Percentiles rank a stretch among this genome's conserved stretches.
Conservation (phyloP, 1,140 invertebrate species). For the Microplitis demolitor region DNA sequence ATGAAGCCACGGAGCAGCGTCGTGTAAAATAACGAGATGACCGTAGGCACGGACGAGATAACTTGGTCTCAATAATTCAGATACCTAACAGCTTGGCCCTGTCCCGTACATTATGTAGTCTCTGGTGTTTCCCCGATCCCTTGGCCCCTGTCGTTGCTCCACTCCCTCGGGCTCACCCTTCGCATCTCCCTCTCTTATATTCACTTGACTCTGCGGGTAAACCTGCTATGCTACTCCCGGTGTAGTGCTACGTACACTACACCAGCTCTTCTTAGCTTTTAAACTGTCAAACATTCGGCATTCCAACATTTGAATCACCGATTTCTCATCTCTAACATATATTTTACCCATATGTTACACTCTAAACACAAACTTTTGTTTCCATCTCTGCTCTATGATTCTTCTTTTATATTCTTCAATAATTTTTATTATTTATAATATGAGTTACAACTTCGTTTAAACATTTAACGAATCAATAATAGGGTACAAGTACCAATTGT, state of each 20-base stretch:
- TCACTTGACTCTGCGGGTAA: conserved; percentile 17
- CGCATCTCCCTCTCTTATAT: conserved; percentile 23
- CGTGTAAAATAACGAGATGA: conserved; percentile 27
- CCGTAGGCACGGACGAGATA: conserved; percentile 57
- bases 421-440: no score
- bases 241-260: no score
- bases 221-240: background rate
- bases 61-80: conserved; percentile 60
- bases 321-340: no score
- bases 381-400: no score
- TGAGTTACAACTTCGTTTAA: no score
- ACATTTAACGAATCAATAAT: no score
- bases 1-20: background rate
- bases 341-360: no score
- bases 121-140: conserved; percentile 38
- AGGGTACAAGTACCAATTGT: no score
- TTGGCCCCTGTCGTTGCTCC: conserved; percentile 39
- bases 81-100: conserved; percentile 61
- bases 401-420: no score
- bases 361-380: no score
- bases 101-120: conserved; percentile 61
- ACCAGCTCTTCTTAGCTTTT: conserved; percentile 53
- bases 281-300: conserved; percentile 61
- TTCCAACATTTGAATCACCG: conserved; percentile 55
- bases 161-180: conserved; percentile 37